A percentile compares a stretch with the other conserved stretches of the same genome.
phyloP scores from a whole-genome alignment of 2,888 invertebrate species.

The Cybosia mesomella region DNA sequence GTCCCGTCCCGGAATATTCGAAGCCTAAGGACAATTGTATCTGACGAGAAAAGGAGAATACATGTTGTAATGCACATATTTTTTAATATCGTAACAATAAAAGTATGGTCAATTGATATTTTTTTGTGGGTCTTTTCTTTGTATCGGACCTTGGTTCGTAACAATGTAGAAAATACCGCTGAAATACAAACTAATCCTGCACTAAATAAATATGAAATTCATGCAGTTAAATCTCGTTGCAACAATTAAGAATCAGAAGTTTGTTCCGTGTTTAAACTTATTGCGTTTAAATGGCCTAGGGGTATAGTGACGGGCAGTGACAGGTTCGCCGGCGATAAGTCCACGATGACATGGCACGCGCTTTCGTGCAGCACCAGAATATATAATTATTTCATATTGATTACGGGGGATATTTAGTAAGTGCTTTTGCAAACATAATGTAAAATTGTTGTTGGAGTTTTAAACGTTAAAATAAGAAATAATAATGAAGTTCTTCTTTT shows the following conservation, averaged over 20 bases:
- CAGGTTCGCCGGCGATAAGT: conserved; percentile 70
- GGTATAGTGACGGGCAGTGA: conserved; percentile 67
- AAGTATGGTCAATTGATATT: no score
- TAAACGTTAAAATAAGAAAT: no score
- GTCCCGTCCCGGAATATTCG: no score
- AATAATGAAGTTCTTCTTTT: no score
- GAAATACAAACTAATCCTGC: neutral
- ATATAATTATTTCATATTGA: conserved; percentile 50
- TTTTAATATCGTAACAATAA: no score
- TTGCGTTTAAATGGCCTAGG: conserved; percentile 45
- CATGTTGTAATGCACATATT: no score
- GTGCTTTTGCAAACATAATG: conserved; percentile 10
- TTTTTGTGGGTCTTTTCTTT: no score
- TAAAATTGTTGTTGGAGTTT: no score
- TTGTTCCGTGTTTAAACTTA: conserved; percentile 47
- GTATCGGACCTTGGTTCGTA: no score
- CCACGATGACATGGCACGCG: conserved; percentile 70
- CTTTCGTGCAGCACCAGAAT: conserved; percentile 57
- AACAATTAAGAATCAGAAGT: conserved; percentile 36
- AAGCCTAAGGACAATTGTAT: no score
- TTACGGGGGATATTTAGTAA: conserved; percentile 21
- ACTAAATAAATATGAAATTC: neutral
- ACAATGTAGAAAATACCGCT: neutral
- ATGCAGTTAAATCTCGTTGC: conserved; percentile 10
- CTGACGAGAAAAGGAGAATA: no score